Evolutionary conservation across 2,113 vertebrate genomes (phyloP).

Genomic region (Semnornis frantzii): DNA sequence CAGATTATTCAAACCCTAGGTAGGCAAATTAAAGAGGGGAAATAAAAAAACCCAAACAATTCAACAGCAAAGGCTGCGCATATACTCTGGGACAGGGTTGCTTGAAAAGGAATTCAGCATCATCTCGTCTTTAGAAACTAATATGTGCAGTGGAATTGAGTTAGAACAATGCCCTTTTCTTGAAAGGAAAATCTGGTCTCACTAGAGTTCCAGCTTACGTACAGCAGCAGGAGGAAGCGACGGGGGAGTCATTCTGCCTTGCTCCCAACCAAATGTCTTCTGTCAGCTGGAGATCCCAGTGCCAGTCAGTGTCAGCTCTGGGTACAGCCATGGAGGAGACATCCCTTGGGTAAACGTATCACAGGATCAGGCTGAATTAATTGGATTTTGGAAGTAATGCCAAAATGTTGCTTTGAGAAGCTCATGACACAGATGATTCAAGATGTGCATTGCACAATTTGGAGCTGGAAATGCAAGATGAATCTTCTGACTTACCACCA

Average conservation of each 20-base stretch:
- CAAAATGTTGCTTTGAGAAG: neutral
- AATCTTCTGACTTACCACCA: neutral
- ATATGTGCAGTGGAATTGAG: neutral
- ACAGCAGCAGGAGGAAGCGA: rapidly evolving
- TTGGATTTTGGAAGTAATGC: neutral
- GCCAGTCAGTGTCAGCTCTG: neutral
- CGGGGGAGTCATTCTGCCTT: rapidly evolving
- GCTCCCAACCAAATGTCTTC: neutral
- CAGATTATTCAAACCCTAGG: neutral
- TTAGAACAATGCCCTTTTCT: neutral
- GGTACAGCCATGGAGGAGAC: neutral
- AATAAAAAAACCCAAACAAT: rapidly evolving
- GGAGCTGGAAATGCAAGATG: neutral
- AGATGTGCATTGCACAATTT: neutral
- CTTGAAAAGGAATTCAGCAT: neutral
- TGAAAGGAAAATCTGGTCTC: neutral
- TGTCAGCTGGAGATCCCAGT: neutral
- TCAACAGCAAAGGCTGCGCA: neutral
- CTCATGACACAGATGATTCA: neutral
- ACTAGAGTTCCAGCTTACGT: neutral
- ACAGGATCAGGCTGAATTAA: neutral
- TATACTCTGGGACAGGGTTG: neutral
- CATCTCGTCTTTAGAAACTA: neutral
- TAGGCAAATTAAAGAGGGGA: neutral
- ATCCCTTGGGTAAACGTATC: neutral